phyloP scores from a whole-genome alignment of 2,113 vertebrate genomes.

The Podiceps cristatus region DNA sequence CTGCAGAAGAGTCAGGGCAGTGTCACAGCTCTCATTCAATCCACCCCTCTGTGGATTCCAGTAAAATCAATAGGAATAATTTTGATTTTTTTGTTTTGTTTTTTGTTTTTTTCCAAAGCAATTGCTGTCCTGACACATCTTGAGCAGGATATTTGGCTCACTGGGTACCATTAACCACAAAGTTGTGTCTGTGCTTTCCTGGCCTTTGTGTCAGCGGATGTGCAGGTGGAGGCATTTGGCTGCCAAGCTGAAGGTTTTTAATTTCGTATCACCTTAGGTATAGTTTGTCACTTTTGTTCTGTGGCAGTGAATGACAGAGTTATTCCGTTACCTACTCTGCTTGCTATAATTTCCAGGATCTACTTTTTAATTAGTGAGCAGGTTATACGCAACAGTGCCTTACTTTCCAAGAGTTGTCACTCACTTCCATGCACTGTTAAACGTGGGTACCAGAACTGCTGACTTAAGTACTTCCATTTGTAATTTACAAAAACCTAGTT shows the following conservation, averaged over 20 bases:
- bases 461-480: background rate
- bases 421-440: background rate
- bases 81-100: background rate
- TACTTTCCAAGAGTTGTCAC: background rate
- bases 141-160: background rate
- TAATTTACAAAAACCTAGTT: background rate
- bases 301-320: background rate
- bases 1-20: accelerated
- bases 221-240: background rate
- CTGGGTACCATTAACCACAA: background rate
- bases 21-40: background rate
- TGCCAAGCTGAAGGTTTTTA: background rate
- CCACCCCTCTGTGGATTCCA: background rate
- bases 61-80: background rate
- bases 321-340: background rate
- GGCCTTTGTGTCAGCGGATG: background rate
- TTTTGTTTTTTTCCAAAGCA: accelerated
- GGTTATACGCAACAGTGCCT: background rate
- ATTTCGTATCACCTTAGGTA: background rate
- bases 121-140: background rate
- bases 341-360: background rate
- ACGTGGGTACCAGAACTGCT: background rate
- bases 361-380: background rate
- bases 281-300: background rate
- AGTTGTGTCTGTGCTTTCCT: background rate